These are phyloP conservation scores for Thecophora atra DNA, from an alignment of 2,888 invertebrate genomes.

Conservation along the genomic window DNA sequence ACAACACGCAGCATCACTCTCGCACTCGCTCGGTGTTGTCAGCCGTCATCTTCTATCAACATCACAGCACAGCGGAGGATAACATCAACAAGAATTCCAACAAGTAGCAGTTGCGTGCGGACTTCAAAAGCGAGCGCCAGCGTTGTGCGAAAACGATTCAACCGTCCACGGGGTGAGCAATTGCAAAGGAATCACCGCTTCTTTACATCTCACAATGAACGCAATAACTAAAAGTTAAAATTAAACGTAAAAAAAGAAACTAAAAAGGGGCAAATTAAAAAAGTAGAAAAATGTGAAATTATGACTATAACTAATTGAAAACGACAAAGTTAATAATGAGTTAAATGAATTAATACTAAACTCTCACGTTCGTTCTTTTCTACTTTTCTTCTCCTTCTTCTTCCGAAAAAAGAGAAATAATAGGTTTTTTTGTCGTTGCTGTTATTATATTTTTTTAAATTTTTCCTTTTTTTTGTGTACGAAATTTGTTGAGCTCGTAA, in stretches of 20 bases:
- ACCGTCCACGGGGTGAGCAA: neutral
- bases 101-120: conserved; percentile 46
- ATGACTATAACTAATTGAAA: no score
- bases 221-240: neutral
- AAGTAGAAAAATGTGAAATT: no score
- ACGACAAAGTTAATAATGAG: no score
- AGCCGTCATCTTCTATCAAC: no score
- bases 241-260: neutral
- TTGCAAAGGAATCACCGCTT: neutral
- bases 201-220: neutral
- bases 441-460: no score
- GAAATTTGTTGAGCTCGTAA: no score
- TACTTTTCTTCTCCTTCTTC: neutral
- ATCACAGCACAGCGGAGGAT: no score
- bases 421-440: neutral
- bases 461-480: no score
- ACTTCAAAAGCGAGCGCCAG: conserved; percentile 42
- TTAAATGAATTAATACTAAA: no score
- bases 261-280: no score
- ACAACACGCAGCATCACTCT: no score
- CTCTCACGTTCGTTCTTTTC: neutral
- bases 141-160: conserved; percentile 32
- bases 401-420: neutral
- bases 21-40: no score
- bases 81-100: conserved; percentile 39